A percentile compares a stretch with the other conserved stretches of the same genome.
Evolutionary conservation across 1,140 invertebrate genomes (phyloP).

Genomic region (Lepidurus arcticus): DNA sequence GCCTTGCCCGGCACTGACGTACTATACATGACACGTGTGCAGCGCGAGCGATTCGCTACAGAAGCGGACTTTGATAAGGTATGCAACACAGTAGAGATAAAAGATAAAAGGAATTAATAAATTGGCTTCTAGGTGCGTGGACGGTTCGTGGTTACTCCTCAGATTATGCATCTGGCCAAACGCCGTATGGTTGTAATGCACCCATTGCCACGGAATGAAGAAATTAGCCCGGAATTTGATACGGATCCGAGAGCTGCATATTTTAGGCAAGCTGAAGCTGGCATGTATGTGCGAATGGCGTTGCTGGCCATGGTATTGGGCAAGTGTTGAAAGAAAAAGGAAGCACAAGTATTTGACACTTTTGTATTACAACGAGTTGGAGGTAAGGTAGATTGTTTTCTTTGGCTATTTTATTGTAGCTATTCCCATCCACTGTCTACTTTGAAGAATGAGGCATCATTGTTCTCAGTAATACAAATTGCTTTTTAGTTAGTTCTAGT

Average conservation of each 20-base stretch:
- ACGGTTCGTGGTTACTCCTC: conserved; percentile 81
- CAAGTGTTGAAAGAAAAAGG: conserved; percentile 41
- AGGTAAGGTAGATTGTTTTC: too few species aligned
- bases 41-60: conserved; percentile 82
- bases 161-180: conserved; percentile 91
- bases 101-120: background rate
- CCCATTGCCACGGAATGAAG: conserved; percentile 87
- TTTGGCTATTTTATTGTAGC: too few species aligned
- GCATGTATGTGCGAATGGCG: conserved; percentile 98
- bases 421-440: too few species aligned
- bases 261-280: conserved; percentile 95
- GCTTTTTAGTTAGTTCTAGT: too few species aligned
- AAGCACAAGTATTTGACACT: too few species aligned
- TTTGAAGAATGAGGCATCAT: too few species aligned
- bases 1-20: conserved; percentile 91
- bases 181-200: conserved; percentile 95
- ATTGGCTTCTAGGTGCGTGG: conserved; percentile 63
- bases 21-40: conserved; percentile 96
- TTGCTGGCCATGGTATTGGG: conserved; percentile 86
- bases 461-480: too few species aligned
- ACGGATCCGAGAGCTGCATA: conserved; percentile 94
- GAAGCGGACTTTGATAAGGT: conserved; percentile 83
- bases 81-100: conserved; percentile 36
- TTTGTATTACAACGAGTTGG: too few species aligned
- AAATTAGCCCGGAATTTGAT: conserved; percentile 92